A percentile compares a stretch with the other conserved stretches of the same genome.
phyloP scores from a whole-genome alignment of 1,140 invertebrate species.

The Drosophila tristis region DNA sequence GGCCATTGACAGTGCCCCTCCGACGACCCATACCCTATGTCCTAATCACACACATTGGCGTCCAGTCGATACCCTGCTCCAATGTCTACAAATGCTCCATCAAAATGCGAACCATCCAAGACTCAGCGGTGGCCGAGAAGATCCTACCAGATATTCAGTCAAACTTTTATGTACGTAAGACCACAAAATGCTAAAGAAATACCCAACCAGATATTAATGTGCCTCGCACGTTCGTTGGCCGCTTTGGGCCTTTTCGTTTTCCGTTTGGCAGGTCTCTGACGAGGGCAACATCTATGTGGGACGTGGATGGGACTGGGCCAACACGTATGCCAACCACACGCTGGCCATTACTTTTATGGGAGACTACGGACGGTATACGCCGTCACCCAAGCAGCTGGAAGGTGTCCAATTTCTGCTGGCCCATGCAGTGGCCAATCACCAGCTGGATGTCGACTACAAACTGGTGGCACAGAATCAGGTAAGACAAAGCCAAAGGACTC shows the following conservation, averaged over 20 bases:
- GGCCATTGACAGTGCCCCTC: constrained; percentile 53
- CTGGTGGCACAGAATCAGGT: constrained; percentile 85
- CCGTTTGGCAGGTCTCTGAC: constrained; percentile 85
- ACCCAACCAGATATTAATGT: constrained; percentile 16
- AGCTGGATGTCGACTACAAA: constrained; percentile 80
- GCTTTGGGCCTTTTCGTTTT: constrained; percentile 29
- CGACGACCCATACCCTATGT: constrained; percentile 80
- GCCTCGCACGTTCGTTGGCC: constrained; percentile 35
- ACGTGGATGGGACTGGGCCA: constrained; percentile 86
- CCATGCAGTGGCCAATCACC: constrained; percentile 68
- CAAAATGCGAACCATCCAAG: constrained; percentile 83
- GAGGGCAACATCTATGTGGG: constrained; percentile 88
- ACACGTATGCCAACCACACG: constrained; percentile 85
- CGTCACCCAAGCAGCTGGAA: constrained; percentile 75
- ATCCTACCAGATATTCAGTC: constrained; percentile 82
- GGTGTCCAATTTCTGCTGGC: constrained; percentile 76
- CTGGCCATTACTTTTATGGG: constrained; percentile 85
- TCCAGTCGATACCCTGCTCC: constrained; percentile 61
- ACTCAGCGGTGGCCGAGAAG: constrained; percentile 70
- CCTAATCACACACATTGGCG: constrained; percentile 84
- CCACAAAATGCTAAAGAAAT: constrained; percentile 8
- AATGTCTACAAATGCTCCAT: constrained; percentile 78
- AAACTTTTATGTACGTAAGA: constrained; percentile 79
- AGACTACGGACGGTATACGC: constrained; percentile 81
- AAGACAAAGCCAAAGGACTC: neutral